These are phyloP conservation scores for Caenorhabditis plicata DNA, from an alignment of 2,888 invertebrate species.

Conservation along the genomic window DNA sequence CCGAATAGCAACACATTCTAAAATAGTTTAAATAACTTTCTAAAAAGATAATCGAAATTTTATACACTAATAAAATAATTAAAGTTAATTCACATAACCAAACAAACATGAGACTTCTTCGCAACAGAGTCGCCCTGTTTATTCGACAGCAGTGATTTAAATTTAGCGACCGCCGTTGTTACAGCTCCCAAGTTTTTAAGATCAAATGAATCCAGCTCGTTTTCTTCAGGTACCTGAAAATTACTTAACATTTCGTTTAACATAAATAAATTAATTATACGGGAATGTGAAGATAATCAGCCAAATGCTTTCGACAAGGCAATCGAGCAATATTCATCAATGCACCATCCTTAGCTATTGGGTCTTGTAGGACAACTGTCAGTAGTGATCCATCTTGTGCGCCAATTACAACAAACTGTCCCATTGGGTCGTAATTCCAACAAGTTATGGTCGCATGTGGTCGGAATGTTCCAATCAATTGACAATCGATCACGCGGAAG, in stretches of 20 bases:
- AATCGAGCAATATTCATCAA: conserved; percentile 41
- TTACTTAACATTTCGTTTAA: no score
- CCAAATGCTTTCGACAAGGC: conserved; percentile 52
- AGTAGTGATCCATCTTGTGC: conserved; percentile 59
- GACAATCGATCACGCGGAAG: conserved; percentile 85
- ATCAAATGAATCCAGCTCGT: conserved; percentile 46
- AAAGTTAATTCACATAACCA: conserved; percentile 14
- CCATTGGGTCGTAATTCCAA: conserved; percentile 53
- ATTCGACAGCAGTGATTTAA: conserved; percentile 41
- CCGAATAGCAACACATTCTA: no score
- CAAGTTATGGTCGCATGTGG: conserved; percentile 59
- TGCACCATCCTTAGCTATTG: conserved; percentile 25
- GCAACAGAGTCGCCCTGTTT: conserved; percentile 23
- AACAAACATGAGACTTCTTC: conserved; percentile 46
- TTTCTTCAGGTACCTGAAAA: conserved; percentile 33
- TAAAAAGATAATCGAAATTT: no score
- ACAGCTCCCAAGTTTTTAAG: conserved; percentile 54
- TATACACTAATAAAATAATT: neutral
- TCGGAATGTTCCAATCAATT: conserved; percentile 87
- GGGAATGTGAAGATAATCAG: conserved; percentile 54
- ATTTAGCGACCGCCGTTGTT: conserved; percentile 54
- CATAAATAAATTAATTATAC: conserved; percentile 12
- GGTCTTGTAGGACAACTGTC: conserved; percentile 50
- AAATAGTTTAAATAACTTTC: no score
- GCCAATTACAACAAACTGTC: conserved; percentile 51